These are phyloP conservation scores for Cyphomyrmex costatus DNA, from an alignment of 1,140 invertebrate species.

Conservation along the genomic window DNA sequence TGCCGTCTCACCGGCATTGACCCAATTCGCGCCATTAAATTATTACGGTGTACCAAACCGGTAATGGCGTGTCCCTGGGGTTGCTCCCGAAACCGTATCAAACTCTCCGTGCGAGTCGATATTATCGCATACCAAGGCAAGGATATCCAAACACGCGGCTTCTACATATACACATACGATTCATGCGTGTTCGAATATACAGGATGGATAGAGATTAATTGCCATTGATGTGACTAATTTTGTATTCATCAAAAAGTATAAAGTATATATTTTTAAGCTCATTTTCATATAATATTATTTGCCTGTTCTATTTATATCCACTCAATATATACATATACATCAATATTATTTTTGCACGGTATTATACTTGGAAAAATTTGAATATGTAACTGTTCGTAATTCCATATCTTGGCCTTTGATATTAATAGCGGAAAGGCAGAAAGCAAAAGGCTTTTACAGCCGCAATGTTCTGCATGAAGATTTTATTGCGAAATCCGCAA, in stretches of 20 bases:
- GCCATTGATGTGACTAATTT: too few species aligned
- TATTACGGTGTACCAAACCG: conserved; percentile 70
- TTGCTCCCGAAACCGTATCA: conserved; percentile 69
- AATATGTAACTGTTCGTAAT: not conserved
- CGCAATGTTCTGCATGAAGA: not conserved
- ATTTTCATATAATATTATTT: not conserved
- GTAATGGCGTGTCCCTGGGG: conserved; percentile 70
- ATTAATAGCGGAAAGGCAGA: not conserved
- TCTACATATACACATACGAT: not conserved
- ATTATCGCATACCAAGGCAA: conserved; percentile 60
- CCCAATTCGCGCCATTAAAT: conserved; percentile 73
- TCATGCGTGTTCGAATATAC: not conserved
- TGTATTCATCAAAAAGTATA: not conserved
- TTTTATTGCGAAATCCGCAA: conserved; percentile 21
- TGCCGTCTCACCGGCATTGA: conserved; percentile 73
- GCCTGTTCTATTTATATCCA: not conserved
- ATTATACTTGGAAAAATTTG: not conserved
- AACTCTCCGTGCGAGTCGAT: conserved; percentile 60
- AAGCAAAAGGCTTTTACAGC: not conserved
- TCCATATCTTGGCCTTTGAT: not conserved
- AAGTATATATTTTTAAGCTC: not conserved
- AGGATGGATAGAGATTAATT: conserved; percentile 10
- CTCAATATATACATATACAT: not conserved
- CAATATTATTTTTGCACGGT: not conserved
- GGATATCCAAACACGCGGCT: conserved; percentile 34